phyloP scores from a whole-genome alignment of 2,888 invertebrate genomes.

The Oxyscelio sp. region DNA sequence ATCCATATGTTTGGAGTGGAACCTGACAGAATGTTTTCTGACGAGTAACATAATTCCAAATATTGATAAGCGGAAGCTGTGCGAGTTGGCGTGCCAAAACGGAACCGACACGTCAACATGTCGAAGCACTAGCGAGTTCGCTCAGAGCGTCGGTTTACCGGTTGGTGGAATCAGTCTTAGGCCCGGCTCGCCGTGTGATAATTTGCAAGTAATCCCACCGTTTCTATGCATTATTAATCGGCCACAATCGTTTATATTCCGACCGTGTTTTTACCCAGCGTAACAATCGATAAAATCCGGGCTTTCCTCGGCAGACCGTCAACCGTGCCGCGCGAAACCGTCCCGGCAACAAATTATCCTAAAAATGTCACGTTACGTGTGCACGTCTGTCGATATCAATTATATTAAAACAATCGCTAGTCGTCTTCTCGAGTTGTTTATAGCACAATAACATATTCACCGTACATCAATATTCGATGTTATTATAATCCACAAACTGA shows the following conservation, averaged over 20 bases:
- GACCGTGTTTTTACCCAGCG: constrained; percentile 27
- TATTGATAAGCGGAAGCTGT: constrained; percentile 95
- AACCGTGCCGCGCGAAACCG: not conserved
- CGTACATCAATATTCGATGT: constrained; percentile 7
- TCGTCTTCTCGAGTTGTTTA: constrained; percentile 48
- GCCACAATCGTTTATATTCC: constrained; percentile 41
- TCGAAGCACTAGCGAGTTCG: constrained; percentile 96
- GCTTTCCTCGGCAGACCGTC: not conserved
- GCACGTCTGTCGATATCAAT: constrained; percentile 46
- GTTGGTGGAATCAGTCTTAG: constrained; percentile 95
- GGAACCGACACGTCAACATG: constrained; percentile 93
- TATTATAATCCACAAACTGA: constrained; percentile 45
- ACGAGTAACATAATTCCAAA: constrained; percentile 93
- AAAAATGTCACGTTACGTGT: constrained; percentile 48
- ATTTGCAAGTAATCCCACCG: constrained; percentile 93
- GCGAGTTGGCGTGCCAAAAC: constrained; percentile 98
- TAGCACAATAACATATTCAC: constrained; percentile 41
- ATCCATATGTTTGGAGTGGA: constrained; percentile 98
- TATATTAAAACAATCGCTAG: constrained; percentile 55
- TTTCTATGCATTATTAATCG: constrained; percentile 44
- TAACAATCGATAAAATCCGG: constrained; percentile 62
- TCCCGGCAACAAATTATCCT: constrained; percentile 31
- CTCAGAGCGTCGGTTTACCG: constrained; percentile 92
- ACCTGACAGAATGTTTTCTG: constrained; percentile 98
- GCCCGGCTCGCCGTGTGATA: constrained; percentile 99